Base-by-base conservation (phyloP, 2,888 invertebrate species). In the Melanostoma scalare region DNA sequence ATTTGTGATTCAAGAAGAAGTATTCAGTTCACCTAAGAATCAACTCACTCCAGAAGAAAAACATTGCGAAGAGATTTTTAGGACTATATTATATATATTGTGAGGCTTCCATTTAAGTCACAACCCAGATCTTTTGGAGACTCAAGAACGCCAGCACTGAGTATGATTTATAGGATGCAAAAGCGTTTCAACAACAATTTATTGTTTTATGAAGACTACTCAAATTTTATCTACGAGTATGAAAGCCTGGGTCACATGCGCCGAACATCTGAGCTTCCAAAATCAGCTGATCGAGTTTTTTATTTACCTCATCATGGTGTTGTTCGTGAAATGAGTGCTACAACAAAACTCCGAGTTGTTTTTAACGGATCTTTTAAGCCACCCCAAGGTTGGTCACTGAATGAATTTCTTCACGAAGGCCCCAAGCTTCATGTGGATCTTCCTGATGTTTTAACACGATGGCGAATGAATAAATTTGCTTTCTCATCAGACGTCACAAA, bases 291-390 rank as follows among this genome's bases (percentile, higher is more conserved):
- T 38, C 8, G 35, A 10, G 8, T 44, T 2, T 67, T 63, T 36
- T 65, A 63, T 35, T 60, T 69, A 35, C 74, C 69, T 35, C 69
- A 80, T 58, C 80, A 75, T 55, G 55, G 58, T 6, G 75, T 58
- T n/a, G 36, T 55, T 33, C 68, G 52, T 40, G 69, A 63, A 55
- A 33, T n/a, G 2, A 76, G 68, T 33, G n/a, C 55, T 5, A 76
- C 61, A 30, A 69, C 69, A 69, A 76, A 76, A 40, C 53, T 61
- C n/a, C 31, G 76, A 20, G 68, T 76, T 9, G 71, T 71, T 48
- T 71, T 71, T 6, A 63, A 63, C 40, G 63, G 63, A 50, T 71
- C 63, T n/a, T 30, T 63, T 8, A 58, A 71, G 5, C 36, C 77
- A 2, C 38, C 40, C 5, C 38, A 63, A 42, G 61, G 53, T 6